A percentile compares a stretch with the other conserved stretches of the same genome.
Conservation (phyloP, 2,888 invertebrate genomes). For the Criorhina ranunculi region DNA sequence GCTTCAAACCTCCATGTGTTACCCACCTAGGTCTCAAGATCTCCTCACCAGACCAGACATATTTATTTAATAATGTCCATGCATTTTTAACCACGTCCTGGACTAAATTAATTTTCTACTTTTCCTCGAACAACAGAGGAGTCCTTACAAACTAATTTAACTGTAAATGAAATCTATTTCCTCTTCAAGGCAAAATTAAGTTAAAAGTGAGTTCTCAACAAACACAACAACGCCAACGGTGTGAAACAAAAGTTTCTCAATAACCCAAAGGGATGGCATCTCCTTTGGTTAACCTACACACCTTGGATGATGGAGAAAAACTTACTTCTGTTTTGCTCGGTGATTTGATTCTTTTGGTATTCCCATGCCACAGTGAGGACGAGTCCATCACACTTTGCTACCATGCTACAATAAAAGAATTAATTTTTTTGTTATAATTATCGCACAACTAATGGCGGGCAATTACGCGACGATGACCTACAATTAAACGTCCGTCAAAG, state of each 20-base stretch:
- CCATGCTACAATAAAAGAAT: slow-evolving; percentile 3
- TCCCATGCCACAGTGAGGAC: background rate
- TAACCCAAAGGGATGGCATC: background rate
- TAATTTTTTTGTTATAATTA: slow-evolving; percentile 38
- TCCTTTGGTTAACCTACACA: background rate
- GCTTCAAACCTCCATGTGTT: too few relatives aligned
- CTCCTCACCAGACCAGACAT: too few relatives aligned
- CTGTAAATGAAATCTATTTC: slow-evolving; percentile 38
- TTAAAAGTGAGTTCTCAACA: slow-evolving; percentile 40
- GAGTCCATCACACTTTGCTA: too few relatives aligned
- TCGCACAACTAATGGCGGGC: slow-evolving; percentile 34
- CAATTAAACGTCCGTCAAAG: slow-evolving; percentile 56
- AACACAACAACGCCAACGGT: background rate
- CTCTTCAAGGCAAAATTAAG: slow-evolving; percentile 48
- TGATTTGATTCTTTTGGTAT: background rate
- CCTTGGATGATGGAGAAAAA: background rate
- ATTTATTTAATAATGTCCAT: too few relatives aligned
- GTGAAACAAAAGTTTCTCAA: background rate
- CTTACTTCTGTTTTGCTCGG: background rate
- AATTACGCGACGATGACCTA: slow-evolving; percentile 33
- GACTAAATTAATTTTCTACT: slow-evolving; percentile 27
- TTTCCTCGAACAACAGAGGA: too few relatives aligned
- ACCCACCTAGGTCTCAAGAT: background rate
- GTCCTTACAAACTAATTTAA: slow-evolving; percentile 41
- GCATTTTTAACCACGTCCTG: background rate